Conservation (phyloP, 2,888 invertebrate genomes). For the Scaptomyza polygonia region DNA sequence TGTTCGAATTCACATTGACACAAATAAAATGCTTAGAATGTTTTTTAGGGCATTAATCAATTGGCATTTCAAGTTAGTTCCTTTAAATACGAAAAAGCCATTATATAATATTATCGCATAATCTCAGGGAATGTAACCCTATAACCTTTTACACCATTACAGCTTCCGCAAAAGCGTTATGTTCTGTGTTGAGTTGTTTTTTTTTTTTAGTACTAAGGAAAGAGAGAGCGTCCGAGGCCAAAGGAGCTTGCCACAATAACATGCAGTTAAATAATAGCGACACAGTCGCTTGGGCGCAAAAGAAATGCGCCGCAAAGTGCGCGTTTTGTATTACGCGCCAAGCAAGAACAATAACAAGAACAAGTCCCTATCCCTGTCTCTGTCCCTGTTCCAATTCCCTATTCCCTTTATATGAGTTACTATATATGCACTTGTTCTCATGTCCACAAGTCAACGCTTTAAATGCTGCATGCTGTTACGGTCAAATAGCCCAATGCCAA, state of each 20-base stretch:
- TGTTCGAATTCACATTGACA: neutral
- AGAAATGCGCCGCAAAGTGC: conserved; percentile 71
- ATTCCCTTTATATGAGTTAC: neutral
- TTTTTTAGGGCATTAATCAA: neutral
- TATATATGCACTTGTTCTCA: conserved; percentile 9
- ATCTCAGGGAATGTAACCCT: conserved; percentile 51
- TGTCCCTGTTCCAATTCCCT: neutral
- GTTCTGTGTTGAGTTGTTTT: conserved; percentile 25
- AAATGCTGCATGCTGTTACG: conserved; percentile 69
- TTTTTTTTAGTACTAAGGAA: conserved; percentile 57
- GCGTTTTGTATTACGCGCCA: conserved; percentile 69
- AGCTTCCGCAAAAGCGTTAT: conserved; percentile 26
- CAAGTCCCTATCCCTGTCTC: neutral
- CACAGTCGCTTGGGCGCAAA: conserved; percentile 67
- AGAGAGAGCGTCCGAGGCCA: conserved; percentile 38
- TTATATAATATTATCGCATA: conserved; percentile 47
- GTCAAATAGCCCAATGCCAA: conserved; percentile 71
- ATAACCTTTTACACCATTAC: conserved; percentile 61
- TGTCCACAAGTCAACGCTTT: conserved; percentile 59
- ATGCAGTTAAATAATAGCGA: conserved; percentile 78
- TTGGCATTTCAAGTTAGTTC: conserved; percentile 8
- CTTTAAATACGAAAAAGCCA: conserved; percentile 22
- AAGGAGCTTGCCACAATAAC: conserved; percentile 54
- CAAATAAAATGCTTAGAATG: neutral
- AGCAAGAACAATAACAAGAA: conserved; percentile 27